A percentile compares a stretch with the other conserved stretches of the same genome.
Conservation (phyloP, 2,797 vertebrate genomes). For the Bryconaethiops microstoma region DNA sequence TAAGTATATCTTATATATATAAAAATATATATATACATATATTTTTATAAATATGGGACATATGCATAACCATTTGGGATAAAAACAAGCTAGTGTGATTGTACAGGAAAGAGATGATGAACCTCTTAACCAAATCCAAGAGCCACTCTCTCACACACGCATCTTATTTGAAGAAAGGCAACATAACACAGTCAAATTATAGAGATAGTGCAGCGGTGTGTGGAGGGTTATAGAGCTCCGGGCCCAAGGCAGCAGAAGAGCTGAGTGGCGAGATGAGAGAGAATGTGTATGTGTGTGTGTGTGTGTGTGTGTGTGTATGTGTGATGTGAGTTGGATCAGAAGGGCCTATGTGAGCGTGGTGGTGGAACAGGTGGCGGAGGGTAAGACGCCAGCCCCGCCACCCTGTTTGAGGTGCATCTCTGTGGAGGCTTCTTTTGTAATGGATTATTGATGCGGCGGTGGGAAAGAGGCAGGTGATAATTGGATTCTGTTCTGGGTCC, state of each 20-base stretch:
- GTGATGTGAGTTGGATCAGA: slow-evolving; percentile 17
- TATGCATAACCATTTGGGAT: background rate
- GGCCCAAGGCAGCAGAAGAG: slow-evolving; percentile 1
- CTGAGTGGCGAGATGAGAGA: background rate
- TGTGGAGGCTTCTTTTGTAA: slow-evolving; percentile 67
- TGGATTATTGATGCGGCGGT: slow-evolving; percentile 79
- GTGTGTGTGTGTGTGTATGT: background rate
- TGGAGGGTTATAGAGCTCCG: background rate
- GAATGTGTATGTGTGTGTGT: background rate
- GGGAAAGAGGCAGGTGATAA: slow-evolving; percentile 76
- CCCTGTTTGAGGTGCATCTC: slow-evolving; percentile 47
- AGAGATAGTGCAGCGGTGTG: background rate
- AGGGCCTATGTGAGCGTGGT: background rate
- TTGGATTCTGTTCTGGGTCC: slow-evolving; percentile 79
- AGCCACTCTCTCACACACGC: background rate
- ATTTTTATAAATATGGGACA: too few species aligned
- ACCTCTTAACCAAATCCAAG: slow-evolving; percentile 3
- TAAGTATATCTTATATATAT: too few species aligned
- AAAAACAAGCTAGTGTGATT: slow-evolving; percentile 4
- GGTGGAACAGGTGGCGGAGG: slow-evolving; percentile 41
- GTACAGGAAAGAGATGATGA: background rate
- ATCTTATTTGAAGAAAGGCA: slow-evolving; percentile 14
- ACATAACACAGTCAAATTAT: background rate
- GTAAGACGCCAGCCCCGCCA: slow-evolving; percentile 21
- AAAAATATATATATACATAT: too few species aligned